Percentiles rank a stretch among this genome's conserved stretches.
Conservation (phyloP, 2,113 vertebrate species). For the Hippolais icterina region DNA sequence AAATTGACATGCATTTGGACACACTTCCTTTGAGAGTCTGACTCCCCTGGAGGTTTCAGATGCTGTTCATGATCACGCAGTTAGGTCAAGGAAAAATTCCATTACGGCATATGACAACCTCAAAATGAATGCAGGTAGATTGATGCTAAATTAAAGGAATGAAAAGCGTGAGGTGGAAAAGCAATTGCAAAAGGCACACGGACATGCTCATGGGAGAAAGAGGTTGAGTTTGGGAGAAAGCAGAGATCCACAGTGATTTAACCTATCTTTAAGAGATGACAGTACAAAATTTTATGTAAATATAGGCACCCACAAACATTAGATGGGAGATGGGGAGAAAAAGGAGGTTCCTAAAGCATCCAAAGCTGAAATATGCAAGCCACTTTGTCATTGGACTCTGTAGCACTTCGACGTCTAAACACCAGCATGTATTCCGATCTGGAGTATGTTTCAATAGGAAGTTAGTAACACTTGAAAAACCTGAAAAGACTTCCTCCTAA, state of each 20-base stretch:
- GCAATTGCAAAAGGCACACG: background rate
- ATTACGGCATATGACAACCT: too few relatives aligned
- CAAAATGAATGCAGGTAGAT: background rate
- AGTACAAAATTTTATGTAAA: background rate
- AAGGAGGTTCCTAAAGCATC: background rate
- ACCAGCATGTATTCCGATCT: background rate
- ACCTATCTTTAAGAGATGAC: background rate
- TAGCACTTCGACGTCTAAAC: background rate
- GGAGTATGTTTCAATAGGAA: background rate
- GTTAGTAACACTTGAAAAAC: background rate
- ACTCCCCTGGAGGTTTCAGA: background rate
- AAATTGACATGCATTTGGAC: fast-evolving
- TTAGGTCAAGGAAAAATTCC: background rate
- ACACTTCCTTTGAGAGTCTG: background rate
- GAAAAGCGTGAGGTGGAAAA: background rate
- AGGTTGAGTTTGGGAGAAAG: background rate
- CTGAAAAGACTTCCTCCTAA: background rate
- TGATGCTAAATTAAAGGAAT: background rate
- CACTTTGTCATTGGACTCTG: background rate
- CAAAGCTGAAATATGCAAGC: background rate
- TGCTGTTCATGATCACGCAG: fast-evolving
- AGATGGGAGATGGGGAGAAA: background rate
- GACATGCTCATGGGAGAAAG: background rate
- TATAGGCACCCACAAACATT: background rate
- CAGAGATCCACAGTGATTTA: background rate